These are phyloP conservation scores for Onychomys leucogaster DNA, from an alignment of 2,797 vertebrate genomes.

Conservation along the genomic window DNA sequence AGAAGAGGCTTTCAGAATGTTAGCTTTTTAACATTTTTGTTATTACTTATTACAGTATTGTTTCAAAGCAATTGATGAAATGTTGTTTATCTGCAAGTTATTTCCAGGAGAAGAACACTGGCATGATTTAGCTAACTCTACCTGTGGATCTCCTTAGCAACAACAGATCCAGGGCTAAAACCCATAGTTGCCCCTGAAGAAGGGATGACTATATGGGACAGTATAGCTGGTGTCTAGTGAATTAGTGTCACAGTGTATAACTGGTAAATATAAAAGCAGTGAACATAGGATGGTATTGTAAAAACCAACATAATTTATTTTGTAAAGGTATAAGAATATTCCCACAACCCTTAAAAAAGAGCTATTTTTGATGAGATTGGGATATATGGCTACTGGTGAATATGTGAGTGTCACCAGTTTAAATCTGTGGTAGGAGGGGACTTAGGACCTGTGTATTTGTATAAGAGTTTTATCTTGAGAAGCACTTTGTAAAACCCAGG, in stretches of 20 bases:
- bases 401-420: not conserved
- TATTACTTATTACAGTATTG: not conserved
- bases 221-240: not conserved
- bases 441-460: not conserved
- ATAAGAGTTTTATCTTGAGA: not conserved
- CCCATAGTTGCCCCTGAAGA: not conserved
- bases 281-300: not conserved
- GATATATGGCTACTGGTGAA: not conserved
- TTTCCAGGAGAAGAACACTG: not conserved
- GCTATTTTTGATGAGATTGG: not conserved
- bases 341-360: not conserved
- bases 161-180: not conserved
- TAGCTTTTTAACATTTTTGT: not conserved
- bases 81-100: not conserved
- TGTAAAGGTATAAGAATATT: not conserved
- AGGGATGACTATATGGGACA: not conserved
- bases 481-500: not conserved
- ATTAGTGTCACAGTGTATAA: not conserved
- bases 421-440: not conserved
- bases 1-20: not conserved
- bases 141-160: not conserved
- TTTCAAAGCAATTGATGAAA: slow-evolving; percentile 19
- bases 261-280: not conserved
- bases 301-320: not conserved
- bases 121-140: not conserved